Base-by-base conservation (phyloP, 2,888 invertebrate genomes). In the Selenia dentaria region DNA sequence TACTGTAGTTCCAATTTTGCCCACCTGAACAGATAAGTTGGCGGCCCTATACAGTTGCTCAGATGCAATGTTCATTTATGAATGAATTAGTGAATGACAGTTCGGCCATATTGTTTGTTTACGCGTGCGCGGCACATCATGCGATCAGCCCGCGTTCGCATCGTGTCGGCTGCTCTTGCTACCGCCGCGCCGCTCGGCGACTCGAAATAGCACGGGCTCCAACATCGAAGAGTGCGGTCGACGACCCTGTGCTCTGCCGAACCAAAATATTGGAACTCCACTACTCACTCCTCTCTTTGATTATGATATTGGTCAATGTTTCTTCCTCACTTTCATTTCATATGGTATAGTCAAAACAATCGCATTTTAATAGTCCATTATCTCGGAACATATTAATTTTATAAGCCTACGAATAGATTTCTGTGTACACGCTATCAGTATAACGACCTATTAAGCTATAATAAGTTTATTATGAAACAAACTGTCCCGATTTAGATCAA, bases 31-130 rank as follows among this genome's bases (percentile, higher is more conserved):
- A n/a, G n/a, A n/a, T n/a, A n/a, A n/a, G n/a, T n/a, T n/a, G n/a
- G n/a, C n/a, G n/a, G n/a, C n/a, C 71, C 66, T 67, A 69, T 64
- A 70, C 71, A 70, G 75, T 81, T 84, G 79, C 81, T 82, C 81
- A 83, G 82, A 77, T 79, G 80, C 79, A 83, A 79, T 81, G 77
- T 80, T 83, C 69, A 70, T 74, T 80, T 81, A 85, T 88, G 89
- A 90, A 89, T 89, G 90, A 87, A 85, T 86, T 84, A 83, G 69
- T 87, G 87, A 89, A 89, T 90, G 90, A 89, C 87, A 88, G 82
- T 79, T 83, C 83, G 67, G 83, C 83, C 87, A 87, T 87, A 79
- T 72, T 73, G 76, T 87, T 87, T 89, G 87, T 88, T 86, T 89
- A 88, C 87, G 85, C 83, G 80, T 70, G 81, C 77, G 72, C 75